phyloP scores from a whole-genome alignment of 2,113 vertebrate species.

The Indicator indicator region DNA sequence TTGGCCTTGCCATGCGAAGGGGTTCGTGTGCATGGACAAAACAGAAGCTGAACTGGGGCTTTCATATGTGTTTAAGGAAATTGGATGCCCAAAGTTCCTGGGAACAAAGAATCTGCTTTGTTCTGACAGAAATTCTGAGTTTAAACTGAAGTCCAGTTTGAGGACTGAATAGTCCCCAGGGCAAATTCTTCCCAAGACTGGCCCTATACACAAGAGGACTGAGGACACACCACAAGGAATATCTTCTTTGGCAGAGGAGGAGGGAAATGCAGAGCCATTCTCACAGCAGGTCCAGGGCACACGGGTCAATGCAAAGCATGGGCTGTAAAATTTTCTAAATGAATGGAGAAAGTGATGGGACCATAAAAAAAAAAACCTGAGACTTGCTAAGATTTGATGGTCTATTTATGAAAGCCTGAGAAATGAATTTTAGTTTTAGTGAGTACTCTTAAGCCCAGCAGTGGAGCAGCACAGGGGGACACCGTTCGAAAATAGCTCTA shows the following conservation, averaged over 20 bases:
- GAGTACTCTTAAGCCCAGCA: not conserved
- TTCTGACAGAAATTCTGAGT: not conserved
- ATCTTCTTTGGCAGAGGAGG: not conserved
- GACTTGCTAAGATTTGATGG: not conserved
- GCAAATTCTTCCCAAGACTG: not conserved
- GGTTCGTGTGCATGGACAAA: not conserved
- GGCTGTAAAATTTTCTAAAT: not conserved
- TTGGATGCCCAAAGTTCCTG: not conserved
- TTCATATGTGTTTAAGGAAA: not conserved
- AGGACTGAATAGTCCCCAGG: not conserved
- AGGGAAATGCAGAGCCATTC: not conserved
- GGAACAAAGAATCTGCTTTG: not conserved
- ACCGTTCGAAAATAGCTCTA: constrained; percentile 45
- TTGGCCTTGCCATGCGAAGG: not conserved
- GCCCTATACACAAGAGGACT: not conserved
- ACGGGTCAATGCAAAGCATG: not conserved
- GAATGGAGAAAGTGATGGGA: not conserved
- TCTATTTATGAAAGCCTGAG: constrained; percentile 17
- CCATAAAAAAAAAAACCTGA: not conserved
- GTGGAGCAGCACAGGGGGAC: constrained; percentile 58
- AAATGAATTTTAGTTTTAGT: constrained; percentile 52
- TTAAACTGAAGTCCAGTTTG: not conserved
- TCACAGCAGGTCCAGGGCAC: not conserved
- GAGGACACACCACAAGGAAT: not conserved
- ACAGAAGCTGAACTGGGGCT: not conserved